Conservation (phyloP, 1,140 invertebrate species). For the Lepidostoma basale region DNA sequence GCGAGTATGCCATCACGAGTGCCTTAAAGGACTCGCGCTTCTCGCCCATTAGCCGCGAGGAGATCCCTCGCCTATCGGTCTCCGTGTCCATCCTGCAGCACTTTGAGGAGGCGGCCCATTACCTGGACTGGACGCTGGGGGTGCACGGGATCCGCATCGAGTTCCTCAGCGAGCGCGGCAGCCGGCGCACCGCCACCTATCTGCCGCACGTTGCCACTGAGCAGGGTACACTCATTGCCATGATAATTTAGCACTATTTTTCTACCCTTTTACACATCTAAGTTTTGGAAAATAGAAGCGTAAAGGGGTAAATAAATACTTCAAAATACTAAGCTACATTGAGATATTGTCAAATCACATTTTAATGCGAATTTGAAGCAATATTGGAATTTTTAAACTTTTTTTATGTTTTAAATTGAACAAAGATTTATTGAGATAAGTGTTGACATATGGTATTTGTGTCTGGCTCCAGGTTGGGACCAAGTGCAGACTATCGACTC, state of each 20-base stretch:
- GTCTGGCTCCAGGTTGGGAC: slow-evolving; percentile 83
- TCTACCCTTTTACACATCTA: too few species aligned
- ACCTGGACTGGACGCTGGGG: slow-evolving; percentile 97
- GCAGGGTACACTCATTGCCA: slow-evolving; percentile 72
- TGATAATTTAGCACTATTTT: background rate
- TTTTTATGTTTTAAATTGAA: too few species aligned
- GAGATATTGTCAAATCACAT: too few species aligned
- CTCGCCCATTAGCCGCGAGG: slow-evolving; percentile 92
- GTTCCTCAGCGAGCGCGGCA: slow-evolving; percentile 94
- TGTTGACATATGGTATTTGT: too few species aligned
- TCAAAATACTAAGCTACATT: too few species aligned
- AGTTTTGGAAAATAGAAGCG: too few species aligned
- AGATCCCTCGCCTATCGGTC: slow-evolving; percentile 90
- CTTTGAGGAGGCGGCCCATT: slow-evolving; percentile 95
- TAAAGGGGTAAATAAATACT: too few species aligned
- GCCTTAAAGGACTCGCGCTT: slow-evolving; percentile 98
- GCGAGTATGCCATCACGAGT: slow-evolving; percentile 97
- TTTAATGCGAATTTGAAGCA: too few species aligned
- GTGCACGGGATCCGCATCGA: slow-evolving; percentile 98
- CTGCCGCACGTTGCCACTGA: slow-evolving; percentile 96
- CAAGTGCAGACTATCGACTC: slow-evolving; percentile 98
- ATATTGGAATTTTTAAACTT: too few species aligned
- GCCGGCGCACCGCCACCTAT: slow-evolving; percentile 95
- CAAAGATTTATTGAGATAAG: too few species aligned
- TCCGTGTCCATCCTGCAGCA: slow-evolving; percentile 90